Conservation (phyloP, 1,140 invertebrate species). For the Lerema accius region DNA sequence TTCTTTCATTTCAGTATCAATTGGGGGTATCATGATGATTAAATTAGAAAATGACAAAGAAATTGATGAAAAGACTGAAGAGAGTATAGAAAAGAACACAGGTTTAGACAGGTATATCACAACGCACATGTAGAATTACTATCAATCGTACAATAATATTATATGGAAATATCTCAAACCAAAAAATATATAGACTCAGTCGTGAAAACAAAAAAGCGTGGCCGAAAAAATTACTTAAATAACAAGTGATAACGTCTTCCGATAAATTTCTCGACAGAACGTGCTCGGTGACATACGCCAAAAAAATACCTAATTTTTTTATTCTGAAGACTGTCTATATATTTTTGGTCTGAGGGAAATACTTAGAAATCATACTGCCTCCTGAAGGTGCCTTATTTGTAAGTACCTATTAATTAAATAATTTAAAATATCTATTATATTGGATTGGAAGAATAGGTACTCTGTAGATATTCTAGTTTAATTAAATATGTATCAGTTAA, state of each 20-base stretch:
- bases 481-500: no score
- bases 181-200: no score
- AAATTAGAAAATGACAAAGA: conserved; percentile 55
- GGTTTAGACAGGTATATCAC: conserved; percentile 69
- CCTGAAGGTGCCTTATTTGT: conserved; percentile 12
- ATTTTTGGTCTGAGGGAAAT: no score
- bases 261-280: no score
- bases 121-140: conserved; percentile 62
- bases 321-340: no score
- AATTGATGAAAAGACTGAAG: conserved; percentile 49
- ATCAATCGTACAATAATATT: no score
- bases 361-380: conserved; percentile 12
- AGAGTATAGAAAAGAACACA: conserved; percentile 52
- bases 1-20: conserved; percentile 60
- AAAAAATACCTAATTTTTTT: no score
- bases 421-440: background rate
- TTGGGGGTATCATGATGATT: conserved; percentile 72
- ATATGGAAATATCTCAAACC: no score
- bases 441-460: background rate
- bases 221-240: no score
- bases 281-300: no score
- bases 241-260: no score
- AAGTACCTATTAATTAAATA: background rate
- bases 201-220: no score
- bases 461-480: background rate